phyloP scores from a whole-genome alignment of 2,888 invertebrate genomes.

The Oligia fasciuncula region DNA sequence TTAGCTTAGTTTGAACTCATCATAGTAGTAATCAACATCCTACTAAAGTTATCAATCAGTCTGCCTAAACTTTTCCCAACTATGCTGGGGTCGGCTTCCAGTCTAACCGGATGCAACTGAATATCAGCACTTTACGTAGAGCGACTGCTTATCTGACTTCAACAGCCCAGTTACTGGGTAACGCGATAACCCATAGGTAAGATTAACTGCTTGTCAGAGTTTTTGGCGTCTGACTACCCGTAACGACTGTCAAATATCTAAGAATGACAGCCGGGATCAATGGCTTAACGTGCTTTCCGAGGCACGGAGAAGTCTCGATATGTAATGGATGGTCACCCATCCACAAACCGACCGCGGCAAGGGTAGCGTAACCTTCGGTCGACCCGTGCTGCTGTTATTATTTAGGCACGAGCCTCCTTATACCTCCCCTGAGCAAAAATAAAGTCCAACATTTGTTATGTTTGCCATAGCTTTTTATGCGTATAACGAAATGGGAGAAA shows the following conservation, averaged over 20 bases:
- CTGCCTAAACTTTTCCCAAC: not conserved
- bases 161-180: not conserved
- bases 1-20: slow-evolving; percentile 11
- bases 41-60: not conserved
- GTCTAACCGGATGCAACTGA: not conserved
- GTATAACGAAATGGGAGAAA: slow-evolving; percentile 27
- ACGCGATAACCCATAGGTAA: not conserved
- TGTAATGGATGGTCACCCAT: not conserved
- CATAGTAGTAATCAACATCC: not conserved
- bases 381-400: not conserved
- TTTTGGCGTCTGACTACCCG: not conserved
- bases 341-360: not conserved
- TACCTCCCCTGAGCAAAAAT: not conserved
- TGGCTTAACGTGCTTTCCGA: not conserved
- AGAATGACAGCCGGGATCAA: not conserved
- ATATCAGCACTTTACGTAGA: not conserved
- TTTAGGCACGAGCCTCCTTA: not conserved
- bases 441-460: not conserved
- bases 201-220: not conserved
- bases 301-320: not conserved
- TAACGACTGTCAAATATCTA: not conserved
- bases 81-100: not conserved
- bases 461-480: slow-evolving; percentile 30
- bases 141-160: not conserved
- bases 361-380: not conserved